Conservation (phyloP, 2,113 vertebrate genomes). For the Pteropus alecto region DNA sequence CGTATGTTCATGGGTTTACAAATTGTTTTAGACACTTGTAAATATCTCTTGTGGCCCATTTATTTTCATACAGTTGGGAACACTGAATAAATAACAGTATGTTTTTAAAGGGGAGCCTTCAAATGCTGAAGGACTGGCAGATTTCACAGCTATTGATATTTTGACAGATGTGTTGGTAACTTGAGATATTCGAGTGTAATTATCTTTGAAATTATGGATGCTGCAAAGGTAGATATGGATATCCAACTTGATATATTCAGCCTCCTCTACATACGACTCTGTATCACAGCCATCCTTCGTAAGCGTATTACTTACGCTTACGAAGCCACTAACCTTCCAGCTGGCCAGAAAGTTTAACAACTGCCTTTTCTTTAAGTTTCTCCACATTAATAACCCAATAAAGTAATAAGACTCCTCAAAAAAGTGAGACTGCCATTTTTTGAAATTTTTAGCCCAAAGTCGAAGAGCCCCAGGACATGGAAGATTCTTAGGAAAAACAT, state of each 20-base stretch:
- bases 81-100: background rate
- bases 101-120: background rate
- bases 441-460: background rate
- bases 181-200: slow-evolving; percentile 11
- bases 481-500: background rate
- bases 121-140: slow-evolving; percentile 13
- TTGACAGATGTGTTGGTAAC: background rate
- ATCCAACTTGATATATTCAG: background rate
- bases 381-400: background rate
- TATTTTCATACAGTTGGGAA: background rate
- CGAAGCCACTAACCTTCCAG: background rate
- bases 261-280: background rate
- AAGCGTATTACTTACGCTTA: too few species aligned
- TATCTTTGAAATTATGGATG: slow-evolving; percentile 3
- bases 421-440: background rate
- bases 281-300: background rate
- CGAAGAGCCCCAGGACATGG: background rate
- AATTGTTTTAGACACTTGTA: background rate
- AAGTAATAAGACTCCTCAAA: background rate
- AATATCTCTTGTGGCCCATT: background rate
- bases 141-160: slow-evolving; percentile 29
- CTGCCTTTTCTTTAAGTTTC: background rate
- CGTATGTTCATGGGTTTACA: background rate
- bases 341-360: background rate
- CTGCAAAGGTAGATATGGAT: background rate